Evolutionary conservation across 2,113 vertebrate genomes (phyloP).

Genomic region (Amazona vittata): DNA sequence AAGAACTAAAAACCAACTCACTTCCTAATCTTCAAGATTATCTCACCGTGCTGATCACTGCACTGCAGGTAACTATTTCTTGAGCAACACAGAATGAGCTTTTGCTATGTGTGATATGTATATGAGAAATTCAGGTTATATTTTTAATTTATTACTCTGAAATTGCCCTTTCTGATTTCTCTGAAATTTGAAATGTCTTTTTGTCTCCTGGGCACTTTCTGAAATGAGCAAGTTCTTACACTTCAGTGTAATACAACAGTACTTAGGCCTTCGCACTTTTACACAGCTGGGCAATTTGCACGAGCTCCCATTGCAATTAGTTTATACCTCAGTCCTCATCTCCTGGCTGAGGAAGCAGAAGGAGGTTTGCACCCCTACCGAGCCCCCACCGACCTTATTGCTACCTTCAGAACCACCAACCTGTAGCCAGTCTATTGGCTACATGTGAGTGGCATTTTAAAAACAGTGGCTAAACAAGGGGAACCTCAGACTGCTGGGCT

Average conservation of each 20-base stretch:
- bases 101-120: not conserved
- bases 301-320: not conserved
- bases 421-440: not conserved
- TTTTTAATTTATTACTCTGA: not conserved
- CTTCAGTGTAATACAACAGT: not conserved
- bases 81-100: not conserved
- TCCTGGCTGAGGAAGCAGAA: not conserved
- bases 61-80: not conserved
- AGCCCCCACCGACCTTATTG: not conserved
- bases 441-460: not conserved
- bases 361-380: not conserved
- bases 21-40: slow-evolving; percentile 6
- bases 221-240: not conserved
- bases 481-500: not conserved
- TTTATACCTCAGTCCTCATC: not conserved
- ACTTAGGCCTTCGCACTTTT: not conserved
- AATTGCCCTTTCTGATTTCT: not conserved
- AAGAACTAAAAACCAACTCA: slow-evolving; percentile 9
- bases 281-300: not conserved
- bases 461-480: not conserved
- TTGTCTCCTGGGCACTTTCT: not conserved
- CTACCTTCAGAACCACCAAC: not conserved
- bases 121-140: not conserved
- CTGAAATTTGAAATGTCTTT: not conserved
- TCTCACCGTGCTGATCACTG: not conserved